Conservation (phyloP, 2,797 vertebrate species). For the Morus bassanus region DNA sequence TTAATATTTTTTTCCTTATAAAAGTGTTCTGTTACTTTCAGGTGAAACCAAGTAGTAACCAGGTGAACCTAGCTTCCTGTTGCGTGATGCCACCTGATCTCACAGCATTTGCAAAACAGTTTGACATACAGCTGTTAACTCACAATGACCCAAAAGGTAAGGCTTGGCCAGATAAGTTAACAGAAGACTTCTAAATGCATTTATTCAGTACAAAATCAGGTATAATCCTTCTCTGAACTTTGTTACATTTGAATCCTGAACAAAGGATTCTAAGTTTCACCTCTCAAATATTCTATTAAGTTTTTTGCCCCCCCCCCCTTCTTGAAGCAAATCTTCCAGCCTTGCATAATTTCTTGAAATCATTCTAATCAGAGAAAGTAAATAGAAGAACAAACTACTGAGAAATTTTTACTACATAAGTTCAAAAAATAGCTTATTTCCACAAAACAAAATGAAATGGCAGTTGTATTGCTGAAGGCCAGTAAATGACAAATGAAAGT, state of each 20-base stretch:
- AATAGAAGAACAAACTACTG: neutral
- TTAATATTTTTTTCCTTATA: neutral
- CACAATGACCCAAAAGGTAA: slow-evolving; percentile 98
- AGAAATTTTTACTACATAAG: neutral
- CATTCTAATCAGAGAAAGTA: neutral
- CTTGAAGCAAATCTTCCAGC: neutral
- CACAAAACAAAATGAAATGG: neutral
- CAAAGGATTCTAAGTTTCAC: neutral
- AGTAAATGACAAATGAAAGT: neutral
- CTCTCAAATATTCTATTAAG: neutral
- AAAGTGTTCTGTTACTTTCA: slow-evolving; percentile 57
- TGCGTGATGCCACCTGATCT: slow-evolving; percentile 99
- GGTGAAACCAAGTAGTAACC: slow-evolving; percentile 98
- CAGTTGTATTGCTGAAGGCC: neutral
- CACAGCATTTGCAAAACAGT: slow-evolving; percentile 96
- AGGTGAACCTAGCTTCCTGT: slow-evolving; percentile 97
- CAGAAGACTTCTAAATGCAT: neutral
- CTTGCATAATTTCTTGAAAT: neutral
- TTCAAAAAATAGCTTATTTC: neutral
- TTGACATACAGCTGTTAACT: slow-evolving; percentile 95
- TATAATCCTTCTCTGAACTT: neutral
- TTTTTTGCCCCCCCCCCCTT: too few species aligned
- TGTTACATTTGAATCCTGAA: neutral
- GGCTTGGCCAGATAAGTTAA: neutral
- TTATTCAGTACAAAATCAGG: neutral